A percentile compares a stretch with the other conserved stretches of the same genome.
Evolutionary conservation across 2,888 invertebrate species (phyloP).

Genomic region (Apantesis nais): DNA sequence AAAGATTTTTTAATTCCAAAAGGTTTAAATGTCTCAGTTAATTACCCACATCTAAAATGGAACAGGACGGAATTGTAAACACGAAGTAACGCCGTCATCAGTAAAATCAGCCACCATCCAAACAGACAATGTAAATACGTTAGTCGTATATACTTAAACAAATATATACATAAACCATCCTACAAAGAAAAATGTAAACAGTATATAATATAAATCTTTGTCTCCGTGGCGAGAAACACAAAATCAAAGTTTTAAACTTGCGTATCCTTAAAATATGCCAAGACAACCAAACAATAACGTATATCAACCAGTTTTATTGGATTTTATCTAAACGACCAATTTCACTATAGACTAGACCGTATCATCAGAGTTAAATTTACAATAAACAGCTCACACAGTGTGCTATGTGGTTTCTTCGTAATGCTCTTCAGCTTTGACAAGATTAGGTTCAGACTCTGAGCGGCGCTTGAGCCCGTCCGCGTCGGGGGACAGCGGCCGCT

Average conservation of each 20-base stretch:
- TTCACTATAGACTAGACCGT: constrained; percentile 42
- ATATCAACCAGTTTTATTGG: constrained; percentile 20
- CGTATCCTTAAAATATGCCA: constrained; percentile 23
- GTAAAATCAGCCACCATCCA: constrained; percentile 7
- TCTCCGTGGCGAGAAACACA: constrained; percentile 25
- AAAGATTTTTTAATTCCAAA: constrained; percentile 2
- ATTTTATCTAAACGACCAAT: constrained; percentile 34
- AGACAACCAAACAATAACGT: constrained; percentile 24
- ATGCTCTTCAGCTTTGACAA: constrained; percentile 81
- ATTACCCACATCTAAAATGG: background rate
- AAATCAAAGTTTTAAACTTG: constrained; percentile 22
- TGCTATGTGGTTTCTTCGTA: constrained; percentile 69
- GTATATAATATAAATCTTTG: constrained; percentile 30
- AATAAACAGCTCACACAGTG: constrained; percentile 40
- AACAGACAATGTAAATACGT: background rate
- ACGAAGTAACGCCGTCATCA: background rate
- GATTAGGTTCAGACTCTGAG: constrained; percentile 88
- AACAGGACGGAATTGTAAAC: background rate
- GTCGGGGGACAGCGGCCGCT: constrained; percentile 65
- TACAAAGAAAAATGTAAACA: constrained; percentile 25
- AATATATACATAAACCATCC: constrained; percentile 16
- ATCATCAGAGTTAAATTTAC: constrained; percentile 32
- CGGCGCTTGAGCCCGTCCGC: constrained; percentile 83
- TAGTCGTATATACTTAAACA: constrained; percentile 2
- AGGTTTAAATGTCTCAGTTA: background rate